phyloP scores from a whole-genome alignment of 2,113 vertebrate species.

The Cettia cetti region DNA sequence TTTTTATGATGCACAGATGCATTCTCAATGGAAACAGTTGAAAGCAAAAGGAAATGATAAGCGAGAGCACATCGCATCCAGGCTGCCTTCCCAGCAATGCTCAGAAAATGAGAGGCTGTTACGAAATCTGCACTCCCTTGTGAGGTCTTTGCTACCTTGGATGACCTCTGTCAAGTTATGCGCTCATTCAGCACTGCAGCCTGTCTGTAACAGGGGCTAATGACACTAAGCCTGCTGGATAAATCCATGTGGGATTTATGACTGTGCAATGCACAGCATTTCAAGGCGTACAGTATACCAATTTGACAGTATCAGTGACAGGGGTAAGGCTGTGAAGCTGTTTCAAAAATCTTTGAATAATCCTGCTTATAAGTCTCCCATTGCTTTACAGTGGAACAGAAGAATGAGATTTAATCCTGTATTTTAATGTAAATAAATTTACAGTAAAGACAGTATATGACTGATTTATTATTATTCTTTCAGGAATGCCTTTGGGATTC shows the following conservation, averaged over 20 bases:
- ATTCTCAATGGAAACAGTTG: background rate
- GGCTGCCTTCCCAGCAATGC: background rate
- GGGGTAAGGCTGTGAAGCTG: background rate
- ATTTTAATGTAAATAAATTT: background rate
- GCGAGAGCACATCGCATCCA: background rate
- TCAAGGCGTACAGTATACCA: background rate
- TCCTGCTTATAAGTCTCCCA: background rate
- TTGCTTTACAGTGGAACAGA: background rate
- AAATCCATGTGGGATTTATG: conserved; percentile 26
- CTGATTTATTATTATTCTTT: background rate
- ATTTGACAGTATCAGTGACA: conserved; percentile 9
- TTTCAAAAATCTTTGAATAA: background rate
- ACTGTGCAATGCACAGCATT: background rate
- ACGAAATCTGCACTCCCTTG: background rate
- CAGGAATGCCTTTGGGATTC: background rate
- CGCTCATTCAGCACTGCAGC: background rate
- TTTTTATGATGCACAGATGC: background rate
- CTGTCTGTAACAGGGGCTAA: background rate
- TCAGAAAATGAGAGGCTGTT: conserved; percentile 5
- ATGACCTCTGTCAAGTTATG: conserved; percentile 45
- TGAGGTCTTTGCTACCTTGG: conserved; percentile 34
- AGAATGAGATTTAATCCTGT: background rate
- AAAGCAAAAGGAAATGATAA: background rate
- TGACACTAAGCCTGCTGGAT: conserved; percentile 21
- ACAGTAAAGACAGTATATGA: background rate